These are phyloP conservation scores for Eristalis tenax DNA, from an alignment of 2,888 invertebrate species.

Conservation along the genomic window DNA sequence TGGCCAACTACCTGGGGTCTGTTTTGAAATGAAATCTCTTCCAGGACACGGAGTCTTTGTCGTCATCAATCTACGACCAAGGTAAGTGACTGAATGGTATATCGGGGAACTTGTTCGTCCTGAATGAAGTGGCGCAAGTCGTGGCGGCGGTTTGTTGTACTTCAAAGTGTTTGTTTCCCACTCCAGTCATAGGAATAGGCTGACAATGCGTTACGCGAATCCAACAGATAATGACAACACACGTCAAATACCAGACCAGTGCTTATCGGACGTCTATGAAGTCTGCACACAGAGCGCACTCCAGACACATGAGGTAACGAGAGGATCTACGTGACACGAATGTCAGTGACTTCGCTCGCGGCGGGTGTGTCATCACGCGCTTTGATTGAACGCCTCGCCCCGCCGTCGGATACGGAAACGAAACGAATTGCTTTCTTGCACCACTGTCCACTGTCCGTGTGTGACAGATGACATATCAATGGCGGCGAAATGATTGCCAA, in stretches of 20 bases:
- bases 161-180: constrained; percentile 1
- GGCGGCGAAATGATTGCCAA: not conserved
- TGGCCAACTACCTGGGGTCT: not conserved
- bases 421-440: not conserved
- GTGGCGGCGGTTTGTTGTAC: not conserved
- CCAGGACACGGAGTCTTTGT: constrained; percentile 77
- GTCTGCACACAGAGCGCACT: not conserved
- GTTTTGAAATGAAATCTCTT: constrained; percentile 41
- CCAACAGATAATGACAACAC: not conserved
- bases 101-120: not conserved
- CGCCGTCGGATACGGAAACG: not conserved
- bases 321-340: not conserved
- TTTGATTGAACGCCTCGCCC: not conserved
- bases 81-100: constrained; percentile 43
- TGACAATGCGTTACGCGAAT: constrained; percentile 5
- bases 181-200: not conserved
- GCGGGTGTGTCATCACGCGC: not conserved
- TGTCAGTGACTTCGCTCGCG: not conserved
- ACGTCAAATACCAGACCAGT: not conserved
- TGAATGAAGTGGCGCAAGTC: not conserved
- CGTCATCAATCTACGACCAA: constrained; percentile 73
- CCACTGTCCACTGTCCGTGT: not conserved
- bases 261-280: not conserved
- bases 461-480: not conserved
- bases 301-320: not conserved